Percentiles rank a stretch among this genome's conserved stretches.
Conservation (phyloP, 2,888 invertebrate species). For the Molorchus minor region DNA sequence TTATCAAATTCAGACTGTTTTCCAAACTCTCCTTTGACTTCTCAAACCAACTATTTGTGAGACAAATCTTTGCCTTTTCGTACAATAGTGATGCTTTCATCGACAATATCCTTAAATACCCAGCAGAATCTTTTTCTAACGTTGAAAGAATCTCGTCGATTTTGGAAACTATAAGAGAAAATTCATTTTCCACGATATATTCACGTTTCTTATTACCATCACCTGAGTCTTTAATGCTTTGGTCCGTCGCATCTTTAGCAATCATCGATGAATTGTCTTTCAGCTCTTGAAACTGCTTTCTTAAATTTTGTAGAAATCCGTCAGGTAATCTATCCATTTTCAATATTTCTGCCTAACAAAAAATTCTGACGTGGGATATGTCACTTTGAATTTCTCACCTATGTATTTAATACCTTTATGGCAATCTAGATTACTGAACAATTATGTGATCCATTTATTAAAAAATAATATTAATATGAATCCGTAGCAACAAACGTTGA, state of each 20-base stretch:
- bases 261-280: slow-evolving; percentile 11
- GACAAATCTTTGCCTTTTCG: slow-evolving; percentile 58
- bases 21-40: slow-evolving; percentile 51
- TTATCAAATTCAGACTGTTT: slow-evolving; percentile 50
- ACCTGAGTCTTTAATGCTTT: slow-evolving; percentile 29
- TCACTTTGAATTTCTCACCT: slow-evolving; percentile 16
- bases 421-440: not conserved
- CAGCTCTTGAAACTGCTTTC: slow-evolving; percentile 28
- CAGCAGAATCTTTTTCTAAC: slow-evolving; percentile 34
- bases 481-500: too few species aligned
- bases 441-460: too few species aligned
- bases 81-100: slow-evolving; percentile 59
- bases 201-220: slow-evolving; percentile 30
- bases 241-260: slow-evolving; percentile 8
- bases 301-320: slow-evolving; percentile 16
- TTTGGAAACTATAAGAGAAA: slow-evolving; percentile 39
- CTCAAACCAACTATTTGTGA: slow-evolving; percentile 46
- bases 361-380: slow-evolving; percentile 20
- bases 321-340: slow-evolving; percentile 15
- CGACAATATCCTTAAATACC: slow-evolving; percentile 50
- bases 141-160: slow-evolving; percentile 41
- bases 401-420: too few species aligned
- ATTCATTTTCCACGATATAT: slow-evolving; percentile 40
- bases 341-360: not conserved
- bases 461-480: too few species aligned